A percentile compares a stretch with the other conserved stretches of the same genome.
These are phyloP conservation scores for Actias luna DNA, from an alignment of 2,888 invertebrate species.

Conservation along the genomic window DNA sequence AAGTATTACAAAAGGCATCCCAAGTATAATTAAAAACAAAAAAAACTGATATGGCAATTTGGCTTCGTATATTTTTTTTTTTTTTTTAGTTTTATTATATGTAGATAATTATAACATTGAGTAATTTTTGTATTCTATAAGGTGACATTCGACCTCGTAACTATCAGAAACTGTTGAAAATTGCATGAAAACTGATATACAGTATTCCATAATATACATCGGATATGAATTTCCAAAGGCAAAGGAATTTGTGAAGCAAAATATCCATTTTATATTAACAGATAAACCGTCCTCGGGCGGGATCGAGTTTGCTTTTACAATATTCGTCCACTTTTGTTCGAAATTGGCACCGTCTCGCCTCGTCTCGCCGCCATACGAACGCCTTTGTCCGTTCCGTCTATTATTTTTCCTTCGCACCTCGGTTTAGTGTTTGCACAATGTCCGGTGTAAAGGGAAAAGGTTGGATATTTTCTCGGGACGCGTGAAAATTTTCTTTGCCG, in stretches of 20 bases:
- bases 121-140: no score
- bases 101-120: no score
- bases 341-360: not conserved
- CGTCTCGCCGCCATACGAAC: not conserved
- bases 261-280: conserved; percentile 1
- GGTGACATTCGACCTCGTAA: no score
- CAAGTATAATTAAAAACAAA: no score
- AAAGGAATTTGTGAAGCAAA: not conserved
- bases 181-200: no score
- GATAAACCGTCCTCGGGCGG: not conserved
- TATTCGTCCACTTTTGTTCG: conserved; percentile 14
- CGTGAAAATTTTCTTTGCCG: not conserved
- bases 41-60: no score
- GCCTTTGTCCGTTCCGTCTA: conserved; percentile 7
- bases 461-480: not conserved
- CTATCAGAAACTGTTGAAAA: no score
- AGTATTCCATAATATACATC: no score
- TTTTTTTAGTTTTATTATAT: no score
- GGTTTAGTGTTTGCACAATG: conserved; percentile 12
- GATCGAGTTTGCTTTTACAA: conserved; percentile 8
- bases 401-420: conserved; percentile 16
- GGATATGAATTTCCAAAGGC: not conserved
- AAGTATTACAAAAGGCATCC: no score
- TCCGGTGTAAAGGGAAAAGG: not conserved
- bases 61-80: no score